Base-by-base conservation (phyloP, 2,888 invertebrate genomes). In the Nomada fucata region DNA sequence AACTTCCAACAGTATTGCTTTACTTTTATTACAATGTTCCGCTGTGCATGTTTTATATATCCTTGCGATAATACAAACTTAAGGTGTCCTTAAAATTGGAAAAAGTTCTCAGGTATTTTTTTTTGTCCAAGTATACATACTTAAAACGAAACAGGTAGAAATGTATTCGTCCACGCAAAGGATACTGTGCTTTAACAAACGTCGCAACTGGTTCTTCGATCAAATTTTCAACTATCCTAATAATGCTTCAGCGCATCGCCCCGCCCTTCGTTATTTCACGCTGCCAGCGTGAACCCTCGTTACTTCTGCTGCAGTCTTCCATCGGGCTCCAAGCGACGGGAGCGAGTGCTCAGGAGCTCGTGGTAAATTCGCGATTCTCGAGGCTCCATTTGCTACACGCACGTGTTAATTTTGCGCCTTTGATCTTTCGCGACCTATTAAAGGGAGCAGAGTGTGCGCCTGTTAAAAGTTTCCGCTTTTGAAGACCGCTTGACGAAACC, bases 241-340 rank as follows among this genome's bases (percentile, higher is more conserved):
- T 75, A 67, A 75, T 52, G 57, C 13, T 74, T 73, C 70, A 76
- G 76, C 50, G 42, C 20, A 26, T 47, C 4, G 44, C 79, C 0
- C 73, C 65, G 13, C 57, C 73, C 67, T 77, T 81, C 77, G 81
- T 83, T 83, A 81, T 74, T 83, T 77, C 64, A n/a, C 52, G 59
- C 64, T 64, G 74, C 60, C 81, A 52, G 67, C 81, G 68, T 78
- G 71, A 64, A 55, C 64, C 69, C 64, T 67, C 63, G 71, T 77
- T 50, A 55, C 65, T 44, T 44, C n/a, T 10, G 47, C 60, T 61
- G 9, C 65, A 3, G 52, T 61, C 72, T 82, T 65, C 29, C 71
- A 44, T 59, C 59, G 20, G 13, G 63, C 29, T 9, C 23, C 47
- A 44, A 18, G 50, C 5, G 18, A n/a, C n/a, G 26, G 53, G 52